Base-by-base conservation (phyloP, 2,113 vertebrate genomes). In the Miniopterus natalensis region DNA sequence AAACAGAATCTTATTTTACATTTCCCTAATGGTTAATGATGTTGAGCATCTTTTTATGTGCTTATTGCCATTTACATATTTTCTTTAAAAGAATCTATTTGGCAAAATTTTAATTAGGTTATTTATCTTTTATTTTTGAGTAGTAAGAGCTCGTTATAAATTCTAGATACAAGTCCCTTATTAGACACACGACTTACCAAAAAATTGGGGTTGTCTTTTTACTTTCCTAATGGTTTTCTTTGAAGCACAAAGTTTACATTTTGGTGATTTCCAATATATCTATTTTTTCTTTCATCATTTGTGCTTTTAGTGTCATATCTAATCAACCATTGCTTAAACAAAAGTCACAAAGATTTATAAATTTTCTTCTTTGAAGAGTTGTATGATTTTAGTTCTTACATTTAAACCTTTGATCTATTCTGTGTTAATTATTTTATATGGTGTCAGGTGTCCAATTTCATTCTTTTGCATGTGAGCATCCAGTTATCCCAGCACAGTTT, bases 81-180 rank as follows among this genome's bases (percentile, higher is more conserved):
- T 53, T 53, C 17, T 53, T 53, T 15, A 53, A 53, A 53, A 53
- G 17, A 53, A 88, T 49, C 7, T 70, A n/a, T 84, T 59, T 65
- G 36, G 45, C 61, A 70, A n/a, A 57, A 14, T 55, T 81, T 75
- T 83, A 87, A 59, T 75, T 92, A 51, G 18, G n/a, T 40, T 88
- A 59, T 88, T 59, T 83, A n/a, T n/a, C 45, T 66, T 92, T 86
- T 91, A 63, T 40, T 74, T 92, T 75, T 59, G 12, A 65, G 17
- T 87, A 65, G 6, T 65, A 70, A 8, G 3, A 74, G 14, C 18
- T 80, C 17, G 63, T 86, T 78, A 59, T 80, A 45, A 63, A 53
- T 86, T 85, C 31, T 83, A 18, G 53, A 61, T 21, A 73, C 15
- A 59, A 90, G 29, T 71, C 40, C 21, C n/a, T 71, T 57, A 84